A percentile compares a stretch with the other conserved stretches of the same genome.
Evolutionary conservation across 2,797 vertebrate species (phyloP).

Genomic region (Sciaenops ocellatus): DNA sequence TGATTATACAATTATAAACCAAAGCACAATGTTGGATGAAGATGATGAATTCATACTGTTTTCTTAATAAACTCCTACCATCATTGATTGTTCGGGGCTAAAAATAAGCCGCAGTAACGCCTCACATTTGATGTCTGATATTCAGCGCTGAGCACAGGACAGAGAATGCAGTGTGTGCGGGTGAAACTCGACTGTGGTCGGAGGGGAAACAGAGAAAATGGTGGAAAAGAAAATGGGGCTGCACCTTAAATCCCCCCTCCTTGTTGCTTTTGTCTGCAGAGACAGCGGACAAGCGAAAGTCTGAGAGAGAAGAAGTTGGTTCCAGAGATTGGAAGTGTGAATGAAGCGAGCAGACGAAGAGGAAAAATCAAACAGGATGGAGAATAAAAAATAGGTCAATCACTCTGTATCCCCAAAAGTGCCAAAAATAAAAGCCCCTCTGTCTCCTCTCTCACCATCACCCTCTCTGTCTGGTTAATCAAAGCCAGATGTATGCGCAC

Average conservation of each 20-base stretch:
- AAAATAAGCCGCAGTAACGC: not conserved
- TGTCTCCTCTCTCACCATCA: conserved; percentile 60
- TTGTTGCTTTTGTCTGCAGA: not conserved
- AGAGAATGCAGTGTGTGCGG: not conserved
- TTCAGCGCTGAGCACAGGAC: not conserved
- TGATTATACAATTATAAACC: not conserved
- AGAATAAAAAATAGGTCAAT: conserved; percentile 61
- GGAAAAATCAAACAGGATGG: conserved; percentile 19
- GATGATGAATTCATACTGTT: not conserved
- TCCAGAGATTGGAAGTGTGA: conserved; percentile 14
- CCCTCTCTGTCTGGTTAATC: conserved; percentile 73
- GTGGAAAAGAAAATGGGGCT: not conserved
- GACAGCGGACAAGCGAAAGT: not conserved
- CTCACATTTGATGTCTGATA: not conserved
- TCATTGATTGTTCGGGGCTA: not conserved
- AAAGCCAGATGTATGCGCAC: conserved; percentile 78
- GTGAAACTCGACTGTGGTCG: no score
- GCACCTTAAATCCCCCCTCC: not conserved
- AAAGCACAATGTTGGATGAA: not conserved
- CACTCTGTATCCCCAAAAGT: conserved; percentile 51
- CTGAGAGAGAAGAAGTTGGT: not conserved
- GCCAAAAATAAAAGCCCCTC: conserved; percentile 69
- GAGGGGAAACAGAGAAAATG: conserved; percentile 1
- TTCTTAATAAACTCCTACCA: not conserved
- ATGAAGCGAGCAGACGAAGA: conserved; percentile 22